Base-by-base conservation (phyloP, 2,888 invertebrate genomes). In the Melieria crassipennis region DNA sequence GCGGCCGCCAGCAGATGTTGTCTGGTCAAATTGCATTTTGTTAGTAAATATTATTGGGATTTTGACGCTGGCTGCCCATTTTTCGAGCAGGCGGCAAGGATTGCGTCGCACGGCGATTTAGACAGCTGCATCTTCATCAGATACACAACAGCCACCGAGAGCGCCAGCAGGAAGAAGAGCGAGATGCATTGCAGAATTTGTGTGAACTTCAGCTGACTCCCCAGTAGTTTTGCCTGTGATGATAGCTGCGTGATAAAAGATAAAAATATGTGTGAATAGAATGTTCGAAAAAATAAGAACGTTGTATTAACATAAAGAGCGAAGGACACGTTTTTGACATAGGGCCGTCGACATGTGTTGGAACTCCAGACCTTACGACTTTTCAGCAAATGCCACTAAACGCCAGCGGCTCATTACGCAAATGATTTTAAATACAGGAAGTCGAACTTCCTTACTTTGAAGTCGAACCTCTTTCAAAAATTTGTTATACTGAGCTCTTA, bases 181-280 rank as follows among this genome's bases (percentile, higher is more conserved):
- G 88, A 89, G 4, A 88, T 81, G 72, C 88, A 85, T 79, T 90
- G 88, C 64, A 89, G 82, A 77, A 88, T 86, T 77, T 89, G 89
- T 16, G 88, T 85, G 47, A 85, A 85, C 67, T 86, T 87, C 42
- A 91, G 76, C 47, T 90, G 88, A 43, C 83, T 84, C 69, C 89
- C 88, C 63, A 91, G 80, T 71, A 88, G 87, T 48, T 78, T 70
- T 7, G 80, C 75, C 13, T 79, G 79, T 47, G 79, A 87, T 70
- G 86, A 86, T 48, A 90, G 76, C 76, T 88, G 87, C n/a, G 9
- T 13, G 47, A 64, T 61, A 11, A 60, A 57, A 56, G 47, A 30
- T 30, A 30, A 1, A 30, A 30, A 30, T 30, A 30, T 30, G 46
- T 61, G 47, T 46, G 16, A 4, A 16, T 61, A 9, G 16, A 13